Base-by-base conservation (phyloP, 2,888 invertebrate genomes). In the Amaurobius ferox region DNA sequence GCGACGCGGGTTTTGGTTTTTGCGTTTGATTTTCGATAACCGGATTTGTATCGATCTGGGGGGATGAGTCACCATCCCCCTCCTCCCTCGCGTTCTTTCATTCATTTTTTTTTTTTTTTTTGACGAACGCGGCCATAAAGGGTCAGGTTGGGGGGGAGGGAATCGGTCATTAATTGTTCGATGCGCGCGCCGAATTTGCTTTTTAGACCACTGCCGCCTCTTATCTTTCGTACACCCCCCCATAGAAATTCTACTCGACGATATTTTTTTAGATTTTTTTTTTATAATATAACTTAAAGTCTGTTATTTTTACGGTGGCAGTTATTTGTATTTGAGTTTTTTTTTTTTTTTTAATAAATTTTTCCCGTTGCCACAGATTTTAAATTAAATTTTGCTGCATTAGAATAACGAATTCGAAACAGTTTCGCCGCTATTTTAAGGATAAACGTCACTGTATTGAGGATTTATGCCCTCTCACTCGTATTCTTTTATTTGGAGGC, bases 1-100 rank as follows among this genome's bases (percentile, higher is more conserved):
- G 79, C 86, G 86, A 79, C 79, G 86, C 68, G 67, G 86, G 74
- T 79, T 86, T 86, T 79, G 86, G 86, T 79, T 86, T 85, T 86
- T 86, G 79, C 79, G 79, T 87, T 88, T 88, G 88, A 88, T 87
- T 88, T 87, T 88, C 88, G 87, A 88, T 88, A 87, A 83, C 74
- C 86, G 81, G 79, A 88, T 88, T 88, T 88, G 79, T 88, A 88
- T 88, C 88, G 88, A 88, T 88, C 86, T 28, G 19, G 44, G 71
- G 48, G 73, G 68, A 48, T 64, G 62, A 62, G 55, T 55, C 48
- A 48, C n/a, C 74, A 26, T 39, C 48, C 32, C 48, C 48, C 23
- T n/a, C 1, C 29, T 66, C 48, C n/a, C 39, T 11, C 28, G 40
- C 77, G 16, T 40, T 87, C 72, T 62, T 67, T 44, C 71, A 13